Evolutionary conservation across 1,140 invertebrate species (phyloP).

Genomic region (Grapholita molesta): DNA sequence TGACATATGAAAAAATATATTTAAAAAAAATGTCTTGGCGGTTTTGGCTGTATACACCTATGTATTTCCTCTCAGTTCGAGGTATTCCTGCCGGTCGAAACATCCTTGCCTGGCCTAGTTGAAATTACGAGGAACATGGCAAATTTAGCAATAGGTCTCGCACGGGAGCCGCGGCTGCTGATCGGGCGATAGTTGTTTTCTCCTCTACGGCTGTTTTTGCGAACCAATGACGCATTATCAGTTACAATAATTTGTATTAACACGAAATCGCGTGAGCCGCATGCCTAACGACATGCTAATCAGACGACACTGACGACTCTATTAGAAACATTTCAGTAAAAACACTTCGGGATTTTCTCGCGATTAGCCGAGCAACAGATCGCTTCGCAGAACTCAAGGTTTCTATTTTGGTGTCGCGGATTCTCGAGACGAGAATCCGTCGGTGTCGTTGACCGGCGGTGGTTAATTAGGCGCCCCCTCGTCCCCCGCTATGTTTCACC

Average conservation of each 20-base stretch:
- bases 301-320: conserved; percentile 3
- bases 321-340: conserved; percentile 11
- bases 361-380: neutral
- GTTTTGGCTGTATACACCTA: too few species aligned
- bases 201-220: neutral
- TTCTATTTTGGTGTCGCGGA: conserved; percentile 2
- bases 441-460: conserved; percentile 56
- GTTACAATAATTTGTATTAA: conserved; percentile 16
- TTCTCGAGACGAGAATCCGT: neutral
- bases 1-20: too few species aligned
- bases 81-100: too few species aligned
- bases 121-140: neutral
- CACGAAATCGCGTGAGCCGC: conserved; percentile 17
- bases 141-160: neutral
- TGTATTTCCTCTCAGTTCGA: too few species aligned
- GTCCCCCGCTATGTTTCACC: conserved; percentile 11
- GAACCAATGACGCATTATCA: neutral
- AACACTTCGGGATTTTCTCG: conserved; percentile 8
- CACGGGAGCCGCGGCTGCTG: neutral
- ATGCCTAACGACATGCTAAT: conserved; percentile 14
- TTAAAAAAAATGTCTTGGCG: too few species aligned
- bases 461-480: conserved; percentile 56
- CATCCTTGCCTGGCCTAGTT: too few species aligned
- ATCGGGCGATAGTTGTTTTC: neutral
- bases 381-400: neutral